A percentile compares a stretch with the other conserved stretches of the same genome.
Conservation (phyloP, 2,113 vertebrate genomes). For the Lasiurus borealis region DNA sequence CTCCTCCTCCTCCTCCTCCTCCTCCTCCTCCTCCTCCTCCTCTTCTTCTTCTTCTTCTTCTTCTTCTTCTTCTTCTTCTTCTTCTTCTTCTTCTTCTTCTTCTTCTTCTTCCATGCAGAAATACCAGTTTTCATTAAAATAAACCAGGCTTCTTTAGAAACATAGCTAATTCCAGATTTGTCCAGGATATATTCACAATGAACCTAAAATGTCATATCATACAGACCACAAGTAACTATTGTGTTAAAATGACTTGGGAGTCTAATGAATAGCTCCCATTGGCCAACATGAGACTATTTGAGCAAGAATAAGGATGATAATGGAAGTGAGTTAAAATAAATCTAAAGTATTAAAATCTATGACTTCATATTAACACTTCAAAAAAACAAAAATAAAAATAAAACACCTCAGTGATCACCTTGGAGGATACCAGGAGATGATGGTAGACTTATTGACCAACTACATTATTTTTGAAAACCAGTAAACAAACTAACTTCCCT, state of each 20-base stretch:
- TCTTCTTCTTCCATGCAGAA: not conserved
- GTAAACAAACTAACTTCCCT: not conserved
- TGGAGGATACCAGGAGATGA: not conserved
- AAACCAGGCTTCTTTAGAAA: not conserved
- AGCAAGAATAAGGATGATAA: not conserved
- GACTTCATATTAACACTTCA: not conserved
- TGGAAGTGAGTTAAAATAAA: not conserved
- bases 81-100: too few relatives aligned
- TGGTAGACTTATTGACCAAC: not conserved
- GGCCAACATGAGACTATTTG: not conserved
- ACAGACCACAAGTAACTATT: not conserved
- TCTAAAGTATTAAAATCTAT: not conserved
- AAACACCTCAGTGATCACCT: not conserved
- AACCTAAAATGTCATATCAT: not conserved
- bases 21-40: too few relatives aligned
- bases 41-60: too few relatives aligned
- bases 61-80: too few relatives aligned
- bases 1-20: too few relatives aligned
- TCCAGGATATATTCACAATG: not conserved
- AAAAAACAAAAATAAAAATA: too few relatives aligned
- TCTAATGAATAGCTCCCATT: not conserved
- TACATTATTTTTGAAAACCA: constrained; percentile 40
- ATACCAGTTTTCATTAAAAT: not conserved
- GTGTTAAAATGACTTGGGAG: not conserved
- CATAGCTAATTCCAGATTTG: not conserved